Percentiles rank a stretch among this genome's conserved stretches.
Conservation (phyloP, 2,113 vertebrate genomes). For the Bujurquina vittata region DNA sequence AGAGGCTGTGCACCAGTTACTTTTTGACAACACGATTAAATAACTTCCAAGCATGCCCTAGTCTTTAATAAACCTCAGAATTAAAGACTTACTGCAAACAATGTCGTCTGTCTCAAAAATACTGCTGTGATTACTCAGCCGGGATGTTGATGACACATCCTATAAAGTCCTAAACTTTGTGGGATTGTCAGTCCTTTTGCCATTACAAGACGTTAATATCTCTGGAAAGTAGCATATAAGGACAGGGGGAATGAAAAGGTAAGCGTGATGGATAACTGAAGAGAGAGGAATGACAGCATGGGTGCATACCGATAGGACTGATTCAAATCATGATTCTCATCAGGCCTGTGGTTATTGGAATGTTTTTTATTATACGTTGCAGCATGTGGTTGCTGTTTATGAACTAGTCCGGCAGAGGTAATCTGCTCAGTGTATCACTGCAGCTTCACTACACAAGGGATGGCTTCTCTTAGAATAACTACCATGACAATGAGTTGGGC, state of each 20-base stretch:
- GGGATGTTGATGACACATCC: not conserved
- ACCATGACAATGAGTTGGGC: conserved; percentile 51
- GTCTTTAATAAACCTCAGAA: not conserved
- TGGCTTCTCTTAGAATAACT: conserved; percentile 41
- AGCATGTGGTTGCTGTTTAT: conserved; percentile 71
- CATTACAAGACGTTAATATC: not conserved
- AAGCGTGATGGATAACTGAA: conserved; percentile 2
- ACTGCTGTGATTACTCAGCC: not conserved
- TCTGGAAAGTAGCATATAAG: not conserved
- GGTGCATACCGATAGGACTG: conserved; percentile 29
- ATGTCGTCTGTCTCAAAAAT: not conserved
- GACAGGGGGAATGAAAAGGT: not conserved
- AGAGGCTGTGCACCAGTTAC: not conserved
- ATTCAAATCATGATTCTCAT: conserved; percentile 61
- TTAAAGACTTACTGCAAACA: conserved; percentile 12
- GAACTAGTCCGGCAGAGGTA: conserved; percentile 58
- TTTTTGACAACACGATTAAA: not conserved
- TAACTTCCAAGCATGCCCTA: not conserved
- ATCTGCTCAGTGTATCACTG: conserved; percentile 60
- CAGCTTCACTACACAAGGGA: conserved; percentile 36
- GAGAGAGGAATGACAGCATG: conserved; percentile 36
- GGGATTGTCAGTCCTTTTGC: no score
- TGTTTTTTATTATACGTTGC: conserved; percentile 70
- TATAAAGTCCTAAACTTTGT: not conserved
- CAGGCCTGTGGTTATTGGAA: conserved; percentile 58